Evolutionary conservation across 2,797 vertebrate species (phyloP), one percentile per base, ranked within the genome.

Genomic region (Anguilla anguilla): DNA sequence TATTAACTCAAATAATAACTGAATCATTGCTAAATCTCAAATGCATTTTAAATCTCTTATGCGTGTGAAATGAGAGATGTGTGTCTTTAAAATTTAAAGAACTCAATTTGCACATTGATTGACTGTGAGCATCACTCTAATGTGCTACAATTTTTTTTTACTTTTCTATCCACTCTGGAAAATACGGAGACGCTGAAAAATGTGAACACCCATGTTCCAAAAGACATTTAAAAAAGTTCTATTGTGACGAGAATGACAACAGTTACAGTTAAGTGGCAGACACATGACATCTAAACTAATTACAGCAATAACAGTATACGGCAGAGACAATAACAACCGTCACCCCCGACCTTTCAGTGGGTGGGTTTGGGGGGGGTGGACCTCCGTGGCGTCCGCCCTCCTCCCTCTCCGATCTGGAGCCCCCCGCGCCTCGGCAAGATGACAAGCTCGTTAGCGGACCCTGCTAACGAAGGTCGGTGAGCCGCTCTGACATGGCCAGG

Each of bases 371-470:
- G 53, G 43, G 85, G 31, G 13, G 53, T 22, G 22, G n/a, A 67
- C 84, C 83, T 72, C 49, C 15, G 13, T 49, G 77, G 64, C n/a
- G 25, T 6, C 77, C 43, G 2, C 69, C 28, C n/a, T 6, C 31
- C 31, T 7, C 69, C 10, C 22, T 6, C 72, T 28, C 86, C 85
- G 85, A 81, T 69, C 43, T 10, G 72, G n/a, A 59, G 86, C 72
- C 69, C 46, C 28, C 51, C 79, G 46, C 3, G 59, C 35, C 74
- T 77, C 74, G 69, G 74, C 81, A 31, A 61, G 74, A 84, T 64
- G 87, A 91, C 49, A 83, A 91, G 92, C 94, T 95, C 85, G 91
- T 95, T 96, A 96, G 90, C 84, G 89, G 89, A 88, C 88, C 90
- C 49, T 6, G 90, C 91, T 95, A 95, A 95, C 92, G 89, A 94